These are phyloP conservation scores for Pogonocichla stellata DNA, from an alignment of 2,113 vertebrate species.

Conservation along the genomic window DNA sequence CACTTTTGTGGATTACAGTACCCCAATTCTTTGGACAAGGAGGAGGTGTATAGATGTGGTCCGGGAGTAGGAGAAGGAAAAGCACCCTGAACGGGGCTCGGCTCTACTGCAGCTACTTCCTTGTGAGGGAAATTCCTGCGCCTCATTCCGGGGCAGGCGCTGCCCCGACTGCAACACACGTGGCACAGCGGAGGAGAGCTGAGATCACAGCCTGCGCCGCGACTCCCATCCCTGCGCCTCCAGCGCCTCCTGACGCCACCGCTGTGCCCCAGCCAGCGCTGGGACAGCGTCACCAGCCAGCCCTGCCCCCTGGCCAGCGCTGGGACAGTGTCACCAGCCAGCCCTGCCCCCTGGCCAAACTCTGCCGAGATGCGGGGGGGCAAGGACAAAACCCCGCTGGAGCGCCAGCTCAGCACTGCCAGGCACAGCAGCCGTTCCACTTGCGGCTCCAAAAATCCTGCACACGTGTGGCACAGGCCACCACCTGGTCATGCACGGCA, in stretches of 20 bases:
- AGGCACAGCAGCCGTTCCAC: not conserved
- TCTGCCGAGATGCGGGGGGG: rapidly evolving
- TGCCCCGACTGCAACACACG: rapidly evolving
- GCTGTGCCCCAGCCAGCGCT: rapidly evolving
- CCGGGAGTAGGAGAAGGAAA: not conserved
- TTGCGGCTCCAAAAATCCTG: not conserved
- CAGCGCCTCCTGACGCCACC: rapidly evolving
- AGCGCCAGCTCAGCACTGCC: not conserved
- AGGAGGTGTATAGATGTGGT: rapidly evolving
- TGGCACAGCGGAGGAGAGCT: not conserved
- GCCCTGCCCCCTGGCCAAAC: not conserved
- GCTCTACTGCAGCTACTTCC: not conserved
- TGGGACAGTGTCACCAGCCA: rapidly evolving
- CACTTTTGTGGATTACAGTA: not conserved
- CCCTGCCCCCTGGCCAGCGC: rapidly evolving
- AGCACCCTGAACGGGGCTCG: rapidly evolving
- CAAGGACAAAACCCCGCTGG: not conserved
- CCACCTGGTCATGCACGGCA: not conserved
- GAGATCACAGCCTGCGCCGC: rapidly evolving
- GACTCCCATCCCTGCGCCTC: not conserved
- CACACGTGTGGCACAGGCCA: not conserved
- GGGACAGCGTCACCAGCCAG: no score
- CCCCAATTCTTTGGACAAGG: not conserved
- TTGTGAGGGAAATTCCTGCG: not conserved
- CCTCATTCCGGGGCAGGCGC: not conserved